A percentile compares a stretch with the other conserved stretches of the same genome.
Evolutionary conservation across 2,113 vertebrate genomes (phyloP).

Genomic region (Microcebus griseorufus): DNA sequence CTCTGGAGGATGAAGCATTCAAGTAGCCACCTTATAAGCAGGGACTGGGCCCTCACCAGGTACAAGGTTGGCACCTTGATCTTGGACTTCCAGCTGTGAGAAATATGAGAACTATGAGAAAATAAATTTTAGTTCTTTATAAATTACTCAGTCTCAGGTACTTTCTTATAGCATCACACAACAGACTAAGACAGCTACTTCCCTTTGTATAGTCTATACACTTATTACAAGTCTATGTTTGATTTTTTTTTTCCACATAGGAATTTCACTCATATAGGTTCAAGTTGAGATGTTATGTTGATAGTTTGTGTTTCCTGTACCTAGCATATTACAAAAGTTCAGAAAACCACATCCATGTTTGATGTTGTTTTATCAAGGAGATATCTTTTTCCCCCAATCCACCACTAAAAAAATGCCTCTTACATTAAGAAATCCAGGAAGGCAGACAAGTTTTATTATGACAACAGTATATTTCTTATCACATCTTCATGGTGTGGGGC

Average conservation of each 20-base stretch:
- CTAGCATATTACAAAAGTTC: not conserved
- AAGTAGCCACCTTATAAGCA: not conserved
- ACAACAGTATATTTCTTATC: not conserved
- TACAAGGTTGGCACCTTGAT: not conserved
- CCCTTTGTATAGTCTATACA: not conserved
- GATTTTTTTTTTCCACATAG: not conserved
- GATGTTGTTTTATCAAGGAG: not conserved
- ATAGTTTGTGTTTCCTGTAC: not conserved
- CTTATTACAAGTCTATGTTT: not conserved
- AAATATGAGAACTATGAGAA: not conserved
- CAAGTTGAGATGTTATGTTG: fast-evolving
- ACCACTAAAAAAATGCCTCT: not conserved
- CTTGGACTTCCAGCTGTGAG: not conserved
- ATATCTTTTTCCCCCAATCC: not conserved
- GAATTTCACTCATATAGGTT: not conserved
- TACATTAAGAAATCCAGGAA: not conserved
- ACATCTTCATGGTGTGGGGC: not conserved
- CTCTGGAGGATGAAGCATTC: not conserved
- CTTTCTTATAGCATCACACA: not conserved
- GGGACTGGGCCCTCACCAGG: no score
- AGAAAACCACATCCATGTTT: not conserved
- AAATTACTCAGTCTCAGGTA: not conserved
- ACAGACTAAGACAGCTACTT: not conserved
- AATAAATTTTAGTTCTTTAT: not conserved
- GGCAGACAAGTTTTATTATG: not conserved